A percentile compares a stretch with the other conserved stretches of the same genome.
Evolutionary conservation across 2,888 invertebrate species (phyloP).

Genomic region (Nephrotoma guestfalica): DNA sequence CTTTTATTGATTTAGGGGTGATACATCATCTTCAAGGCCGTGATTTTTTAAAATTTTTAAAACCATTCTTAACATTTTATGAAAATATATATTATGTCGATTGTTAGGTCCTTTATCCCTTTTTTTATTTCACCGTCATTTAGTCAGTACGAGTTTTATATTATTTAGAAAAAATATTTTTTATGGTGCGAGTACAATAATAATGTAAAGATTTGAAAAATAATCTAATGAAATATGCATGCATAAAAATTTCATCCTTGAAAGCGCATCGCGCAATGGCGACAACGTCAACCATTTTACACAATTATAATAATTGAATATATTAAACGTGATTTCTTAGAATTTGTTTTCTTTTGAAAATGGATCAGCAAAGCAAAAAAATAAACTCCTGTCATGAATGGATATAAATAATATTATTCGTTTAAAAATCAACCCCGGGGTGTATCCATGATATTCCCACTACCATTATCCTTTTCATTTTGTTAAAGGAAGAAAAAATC

Average conservation of each 20-base stretch:
- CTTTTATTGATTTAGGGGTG: not conserved
- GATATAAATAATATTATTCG: not conserved
- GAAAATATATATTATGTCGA: not conserved
- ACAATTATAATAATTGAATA: not conserved
- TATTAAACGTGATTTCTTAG: not conserved
- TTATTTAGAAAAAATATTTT: not conserved
- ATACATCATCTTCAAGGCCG: not conserved
- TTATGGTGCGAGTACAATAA: not conserved
- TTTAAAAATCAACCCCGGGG: not conserved
- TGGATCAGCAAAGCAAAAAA: not conserved
- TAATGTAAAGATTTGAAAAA: not conserved
- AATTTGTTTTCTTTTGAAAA: not conserved
- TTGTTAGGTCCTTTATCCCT: not conserved
- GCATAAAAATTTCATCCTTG: not conserved
- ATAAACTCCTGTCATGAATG: not conserved
- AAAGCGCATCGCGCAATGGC: not conserved
- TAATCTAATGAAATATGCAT: not conserved
- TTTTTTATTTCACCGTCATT: not conserved
- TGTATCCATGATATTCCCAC: not conserved
- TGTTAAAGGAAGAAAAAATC: not conserved
- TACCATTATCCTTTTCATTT: not conserved
- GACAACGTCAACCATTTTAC: not conserved
- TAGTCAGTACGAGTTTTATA: not conserved
- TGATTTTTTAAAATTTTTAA: not conserved
- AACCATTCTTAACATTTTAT: not conserved